A percentile compares a stretch with the other conserved stretches of the same genome.
phyloP scores from a whole-genome alignment of 2,888 invertebrate species.

The Aspidiotus rigidus region DNA sequence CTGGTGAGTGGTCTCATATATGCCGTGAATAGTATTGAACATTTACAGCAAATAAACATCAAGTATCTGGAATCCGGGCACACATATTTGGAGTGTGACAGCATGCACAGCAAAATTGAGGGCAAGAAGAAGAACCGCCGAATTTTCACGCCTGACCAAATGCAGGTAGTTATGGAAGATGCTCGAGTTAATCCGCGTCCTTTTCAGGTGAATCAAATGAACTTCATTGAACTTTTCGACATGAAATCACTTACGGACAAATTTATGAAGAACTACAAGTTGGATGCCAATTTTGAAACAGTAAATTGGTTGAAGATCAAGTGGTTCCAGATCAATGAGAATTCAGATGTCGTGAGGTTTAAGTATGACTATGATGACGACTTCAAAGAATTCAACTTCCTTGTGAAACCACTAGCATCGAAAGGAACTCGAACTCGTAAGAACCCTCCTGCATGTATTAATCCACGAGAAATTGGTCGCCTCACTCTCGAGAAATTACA shows the following conservation, averaged over 20 bases:
- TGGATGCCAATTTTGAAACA: background rate
- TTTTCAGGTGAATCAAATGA: background rate
- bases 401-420: too few relatives aligned
- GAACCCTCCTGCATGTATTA: too few relatives aligned
- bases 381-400: background rate
- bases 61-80: constrained; percentile 13
- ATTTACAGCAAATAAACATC: background rate
- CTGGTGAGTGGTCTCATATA: background rate
- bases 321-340: background rate
- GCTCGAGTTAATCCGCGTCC: background rate
- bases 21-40: background rate
- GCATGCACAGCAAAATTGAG: constrained; percentile 4
- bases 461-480: too few relatives aligned
- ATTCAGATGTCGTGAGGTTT: background rate
- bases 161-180: background rate
- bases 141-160: background rate
- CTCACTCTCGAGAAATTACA: too few relatives aligned
- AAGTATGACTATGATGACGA: background rate
- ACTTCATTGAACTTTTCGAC: background rate
- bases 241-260: background rate
- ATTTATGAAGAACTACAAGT: background rate
- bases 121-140: background rate
- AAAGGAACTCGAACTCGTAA: too few relatives aligned
- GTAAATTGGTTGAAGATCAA: constrained; percentile 5
- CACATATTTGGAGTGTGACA: constrained; percentile 9